Conservation (phyloP, 2,113 vertebrate species). For the human region GRCh38 chr4:104801501-104802000, state of each 20-base stretch:
- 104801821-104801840: background rate
- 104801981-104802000: background rate
- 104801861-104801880: background rate
- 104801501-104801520: background rate
- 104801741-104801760: background rate
- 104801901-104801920: background rate
- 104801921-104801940: background rate
- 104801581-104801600: background rate
- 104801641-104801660: background rate
- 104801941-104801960: background rate
- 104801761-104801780: background rate
- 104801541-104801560: background rate
- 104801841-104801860: background rate
- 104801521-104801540: background rate
- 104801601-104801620: background rate
- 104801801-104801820: background rate
- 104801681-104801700: background rate
- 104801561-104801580: background rate
- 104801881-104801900: background rate
- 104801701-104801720: background rate
- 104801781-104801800: background rate
- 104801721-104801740: background rate
- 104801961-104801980: background rate
- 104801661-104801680: background rate
- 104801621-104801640: background rate